Base-by-base conservation (phyloP, 1,140 invertebrate species). In the Pantala flavescens region DNA sequence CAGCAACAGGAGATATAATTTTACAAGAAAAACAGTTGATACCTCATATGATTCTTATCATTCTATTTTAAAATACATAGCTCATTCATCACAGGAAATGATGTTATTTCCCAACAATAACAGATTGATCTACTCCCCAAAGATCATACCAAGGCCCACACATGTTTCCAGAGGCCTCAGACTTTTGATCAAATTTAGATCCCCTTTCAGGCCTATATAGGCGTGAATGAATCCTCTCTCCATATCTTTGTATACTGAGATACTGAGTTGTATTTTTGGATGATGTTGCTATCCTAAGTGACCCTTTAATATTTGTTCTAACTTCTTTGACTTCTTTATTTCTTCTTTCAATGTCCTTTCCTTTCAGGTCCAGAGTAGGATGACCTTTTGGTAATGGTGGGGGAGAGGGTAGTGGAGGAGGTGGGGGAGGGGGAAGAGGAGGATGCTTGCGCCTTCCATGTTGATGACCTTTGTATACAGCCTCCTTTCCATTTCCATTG, bases 101-200 rank as follows among this genome's bases (percentile, higher is more conserved):
- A 36, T 19, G n/a, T n/a, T 71, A 76, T 70, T 72, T 43, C 24
- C 23, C 42, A 24, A 76, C 74, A 77, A 77, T 82, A 70, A 85
- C 84, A 7, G 85, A 87, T 21, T 83, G 80, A 77, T 88, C 86
- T n/a, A 85, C 81, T 0, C 90, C 91, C 92, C 92, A 94, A 55
- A 93, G 86, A 82, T 93, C 91, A 79, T 93, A 94, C 93, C 93
- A 95, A 0, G 92, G 92, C 0, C 92, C 92, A 80, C 92, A 94
- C 75, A 90, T 91, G 77, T 91, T 90, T 43, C 85, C 83, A 78
- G 79, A 81, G 78, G 79, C 86, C 36, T 85, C 84, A 43, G 88
- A 86, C 74, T 81, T 82, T 77, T 87, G 85, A 72, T 87, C 85
- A 73, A 87, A 83, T 75, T 85, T 85, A 24, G 82, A 81, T 9